phyloP scores from a whole-genome alignment of 2,113 vertebrate genomes.

The Sylvilagus bachmani region DNA sequence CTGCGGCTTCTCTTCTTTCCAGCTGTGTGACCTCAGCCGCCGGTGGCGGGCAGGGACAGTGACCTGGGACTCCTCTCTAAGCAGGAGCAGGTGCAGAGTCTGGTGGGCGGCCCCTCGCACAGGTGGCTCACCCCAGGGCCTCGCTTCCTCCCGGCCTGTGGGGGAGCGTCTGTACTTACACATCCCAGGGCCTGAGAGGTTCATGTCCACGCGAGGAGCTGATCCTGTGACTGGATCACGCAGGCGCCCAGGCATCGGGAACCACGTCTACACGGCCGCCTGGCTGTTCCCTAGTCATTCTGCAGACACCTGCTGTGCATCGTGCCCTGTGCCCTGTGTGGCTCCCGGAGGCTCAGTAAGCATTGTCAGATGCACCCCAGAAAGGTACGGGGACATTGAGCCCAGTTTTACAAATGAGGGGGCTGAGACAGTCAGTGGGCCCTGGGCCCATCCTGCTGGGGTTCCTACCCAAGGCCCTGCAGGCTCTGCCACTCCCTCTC shows the following conservation, averaged over 20 bases:
- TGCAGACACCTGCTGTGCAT: neutral
- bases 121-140: neutral
- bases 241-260: neutral
- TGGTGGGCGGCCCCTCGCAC: neutral
- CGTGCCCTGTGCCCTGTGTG: neutral
- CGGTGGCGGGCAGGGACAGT: neutral
- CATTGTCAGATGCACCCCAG: neutral
- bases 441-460: no score
- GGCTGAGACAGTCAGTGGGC: neutral
- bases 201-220: accelerated
- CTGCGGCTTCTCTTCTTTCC: accelerated
- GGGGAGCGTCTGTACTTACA: neutral
- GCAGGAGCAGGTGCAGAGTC: neutral
- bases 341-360: neutral
- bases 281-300: neutral
- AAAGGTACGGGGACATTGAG: neutral
- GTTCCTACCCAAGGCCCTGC: neutral
- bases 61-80: neutral
- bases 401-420: neutral
- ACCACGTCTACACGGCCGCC: accelerated
- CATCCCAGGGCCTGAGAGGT: neutral
- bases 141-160: accelerated
- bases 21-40: neutral
- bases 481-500: no score
- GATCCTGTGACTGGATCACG: accelerated